Conservation (phyloP, 2,888 invertebrate species). For the Digitonthophagus gazella region DNA sequence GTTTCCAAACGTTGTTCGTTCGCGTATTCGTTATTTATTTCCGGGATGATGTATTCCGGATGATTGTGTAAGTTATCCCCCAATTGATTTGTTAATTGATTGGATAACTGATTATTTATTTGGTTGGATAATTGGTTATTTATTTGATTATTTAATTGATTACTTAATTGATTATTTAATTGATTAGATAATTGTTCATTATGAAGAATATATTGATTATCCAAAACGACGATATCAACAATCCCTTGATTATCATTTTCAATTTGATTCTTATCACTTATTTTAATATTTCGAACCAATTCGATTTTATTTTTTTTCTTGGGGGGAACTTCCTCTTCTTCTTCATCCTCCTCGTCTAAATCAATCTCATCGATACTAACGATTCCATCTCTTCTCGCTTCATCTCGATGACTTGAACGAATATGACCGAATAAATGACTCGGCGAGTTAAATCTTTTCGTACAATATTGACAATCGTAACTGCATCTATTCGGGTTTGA, state of each 20-base stretch:
- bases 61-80: conserved; percentile 25
- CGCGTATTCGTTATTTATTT: conserved; percentile 41
- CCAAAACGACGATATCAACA: conserved; percentile 58
- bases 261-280: not conserved
- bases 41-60: conserved; percentile 49
- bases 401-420: conserved; percentile 62
- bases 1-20: conserved; percentile 42
- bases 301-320: conserved; percentile 24
- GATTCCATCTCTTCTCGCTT: conserved; percentile 65
- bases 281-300: not conserved
- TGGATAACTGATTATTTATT: too few species aligned
- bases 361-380: conserved; percentile 56
- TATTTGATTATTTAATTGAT: too few species aligned
- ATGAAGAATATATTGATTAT: conserved; percentile 57
- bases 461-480: conserved; percentile 70
- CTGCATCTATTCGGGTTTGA: conserved; percentile 33
- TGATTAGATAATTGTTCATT: too few species aligned
- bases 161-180: too few species aligned
- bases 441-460: conserved; percentile 68
- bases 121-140: too few species aligned
- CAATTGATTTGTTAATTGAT: conserved; percentile 33
- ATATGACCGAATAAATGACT: conserved; percentile 71
- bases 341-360: conserved; percentile 56
- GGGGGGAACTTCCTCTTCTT: conserved; percentile 10
- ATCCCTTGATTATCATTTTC: conserved; percentile 53